Evolutionary conservation across 2,113 vertebrate species (phyloP).

Genomic region (Passer domesticus): DNA sequence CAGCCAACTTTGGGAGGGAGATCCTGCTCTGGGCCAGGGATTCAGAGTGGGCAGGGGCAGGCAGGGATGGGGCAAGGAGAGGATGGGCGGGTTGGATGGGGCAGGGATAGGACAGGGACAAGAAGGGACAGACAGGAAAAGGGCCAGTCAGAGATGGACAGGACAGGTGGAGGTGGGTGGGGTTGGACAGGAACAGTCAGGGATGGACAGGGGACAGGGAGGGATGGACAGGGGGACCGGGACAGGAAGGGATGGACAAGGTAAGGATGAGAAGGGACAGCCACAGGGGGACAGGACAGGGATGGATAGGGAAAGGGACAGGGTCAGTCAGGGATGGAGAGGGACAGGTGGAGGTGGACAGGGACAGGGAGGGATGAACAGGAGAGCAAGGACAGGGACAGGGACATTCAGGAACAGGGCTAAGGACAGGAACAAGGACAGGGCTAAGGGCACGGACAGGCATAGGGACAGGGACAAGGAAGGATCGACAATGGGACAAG

Average conservation of each 20-base stretch:
- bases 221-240: background rate
- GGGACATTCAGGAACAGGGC: too few species aligned
- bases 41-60: background rate
- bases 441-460: too few species aligned
- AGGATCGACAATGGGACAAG: too few species aligned
- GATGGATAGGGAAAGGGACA: background rate
- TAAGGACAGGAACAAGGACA: too few species aligned
- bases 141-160: background rate
- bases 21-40: background rate
- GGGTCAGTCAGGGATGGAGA: too few species aligned
- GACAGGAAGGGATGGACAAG: too few species aligned
- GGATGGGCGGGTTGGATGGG: too few species aligned
- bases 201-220: background rate
- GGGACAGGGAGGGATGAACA: background rate
- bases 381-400: too few species aligned
- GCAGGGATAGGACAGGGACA: too few species aligned
- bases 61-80: background rate
- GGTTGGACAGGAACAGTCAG: background rate
- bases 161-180: background rate
- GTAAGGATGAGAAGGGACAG: background rate
- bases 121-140: background rate
- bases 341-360: too few species aligned
- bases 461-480: too few species aligned
- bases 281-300: background rate
- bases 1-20: background rate